Conservation (phyloP, 1,140 invertebrate genomes). For the Aphaenogaster ashmeadi region DNA sequence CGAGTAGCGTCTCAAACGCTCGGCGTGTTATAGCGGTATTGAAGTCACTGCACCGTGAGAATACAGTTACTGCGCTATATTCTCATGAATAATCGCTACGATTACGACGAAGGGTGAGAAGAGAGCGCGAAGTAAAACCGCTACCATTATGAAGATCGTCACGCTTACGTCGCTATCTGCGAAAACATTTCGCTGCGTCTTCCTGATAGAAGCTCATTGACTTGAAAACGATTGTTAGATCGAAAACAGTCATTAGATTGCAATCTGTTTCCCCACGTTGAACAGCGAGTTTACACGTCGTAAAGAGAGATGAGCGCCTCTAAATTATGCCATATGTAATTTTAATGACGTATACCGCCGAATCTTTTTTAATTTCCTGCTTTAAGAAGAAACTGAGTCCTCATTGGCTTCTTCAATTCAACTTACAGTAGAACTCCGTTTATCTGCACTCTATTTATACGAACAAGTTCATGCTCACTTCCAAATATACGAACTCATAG, state of each 20-base stretch:
- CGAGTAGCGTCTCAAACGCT: slow-evolving; percentile 42
- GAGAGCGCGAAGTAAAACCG: slow-evolving; percentile 14
- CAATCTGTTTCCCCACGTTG: background rate
- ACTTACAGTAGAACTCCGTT: too few species aligned
- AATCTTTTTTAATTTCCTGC: background rate
- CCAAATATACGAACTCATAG: too few species aligned
- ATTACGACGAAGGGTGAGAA: slow-evolving; percentile 58
- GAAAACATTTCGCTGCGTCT: background rate
- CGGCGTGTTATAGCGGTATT: slow-evolving; percentile 74
- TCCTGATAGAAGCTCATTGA: slow-evolving; percentile 17
- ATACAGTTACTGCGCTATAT: slow-evolving; percentile 76
- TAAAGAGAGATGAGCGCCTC: background rate
- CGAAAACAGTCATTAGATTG: slow-evolving; percentile 27
- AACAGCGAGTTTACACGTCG: background rate
- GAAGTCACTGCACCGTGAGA: slow-evolving; percentile 77
- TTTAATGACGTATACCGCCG: background rate
- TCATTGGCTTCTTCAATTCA: background rate
- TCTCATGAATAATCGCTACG: slow-evolving; percentile 74
- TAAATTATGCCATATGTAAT: background rate
- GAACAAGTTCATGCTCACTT: too few species aligned
- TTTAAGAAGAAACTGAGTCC: background rate
- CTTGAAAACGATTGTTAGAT: slow-evolving; percentile 34
- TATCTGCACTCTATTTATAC: too few species aligned
- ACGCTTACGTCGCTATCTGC: slow-evolving; percentile 8
- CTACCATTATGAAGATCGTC: slow-evolving; percentile 39